These are phyloP conservation scores for Leptopilina syphax DNA, from an alignment of 2,888 invertebrate genomes.

Conservation along the genomic window DNA sequence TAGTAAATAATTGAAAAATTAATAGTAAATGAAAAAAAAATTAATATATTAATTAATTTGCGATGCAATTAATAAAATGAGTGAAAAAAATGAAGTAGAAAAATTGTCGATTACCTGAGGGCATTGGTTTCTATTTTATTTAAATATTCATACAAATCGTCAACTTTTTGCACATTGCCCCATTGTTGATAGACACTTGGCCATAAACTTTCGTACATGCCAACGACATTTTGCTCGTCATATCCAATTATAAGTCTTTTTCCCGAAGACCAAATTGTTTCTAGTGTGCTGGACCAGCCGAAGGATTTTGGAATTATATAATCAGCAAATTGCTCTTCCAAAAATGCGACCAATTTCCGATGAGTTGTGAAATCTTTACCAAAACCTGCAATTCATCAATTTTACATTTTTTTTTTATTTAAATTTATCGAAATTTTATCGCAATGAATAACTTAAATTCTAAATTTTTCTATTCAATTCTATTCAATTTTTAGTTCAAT, in stretches of 20 bases:
- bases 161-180: constrained; percentile 81
- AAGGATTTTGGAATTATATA: constrained; percentile 73
- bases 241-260: constrained; percentile 79
- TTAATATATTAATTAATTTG: no score
- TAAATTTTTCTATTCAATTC: no score
- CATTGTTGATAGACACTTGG: constrained; percentile 82
- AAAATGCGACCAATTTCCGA: constrained; percentile 71
- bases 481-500: no score
- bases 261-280: constrained; percentile 78
- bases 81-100: no score
- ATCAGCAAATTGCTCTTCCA: constrained; percentile 71
- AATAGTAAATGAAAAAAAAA: no score
- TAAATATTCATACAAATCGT: constrained; percentile 79
- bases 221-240: constrained; percentile 75
- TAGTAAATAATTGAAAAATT: no score
- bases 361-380: constrained; percentile 69
- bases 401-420: not conserved
- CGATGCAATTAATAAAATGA: no score
- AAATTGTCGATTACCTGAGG: constrained; percentile 22
- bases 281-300: constrained; percentile 77
- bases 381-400: constrained; percentile 72
- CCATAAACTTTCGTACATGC: constrained; percentile 76
- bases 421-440: not conserved
- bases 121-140: constrained; percentile 59
- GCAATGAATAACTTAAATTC: not conserved